These are phyloP conservation scores for Plagodis pulveraria DNA, from an alignment of 2,888 invertebrate genomes.

Conservation along the genomic window DNA sequence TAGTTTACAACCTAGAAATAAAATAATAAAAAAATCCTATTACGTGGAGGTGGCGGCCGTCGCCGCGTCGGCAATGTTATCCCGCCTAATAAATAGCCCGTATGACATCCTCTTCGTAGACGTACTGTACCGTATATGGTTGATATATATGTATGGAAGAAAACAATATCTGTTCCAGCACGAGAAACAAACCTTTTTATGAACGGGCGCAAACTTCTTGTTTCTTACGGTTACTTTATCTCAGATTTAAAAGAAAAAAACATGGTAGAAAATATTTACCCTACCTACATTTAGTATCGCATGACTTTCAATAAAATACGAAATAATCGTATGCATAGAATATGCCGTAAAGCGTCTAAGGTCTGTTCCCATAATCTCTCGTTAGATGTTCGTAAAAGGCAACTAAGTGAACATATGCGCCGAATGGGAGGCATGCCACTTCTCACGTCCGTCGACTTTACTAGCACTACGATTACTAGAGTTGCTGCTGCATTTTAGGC, in stretches of 20 bases:
- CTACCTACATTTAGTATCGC: too few species aligned
- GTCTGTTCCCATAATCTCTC: too few species aligned
- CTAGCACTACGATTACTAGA: too few species aligned
- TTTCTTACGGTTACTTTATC: slow-evolving; percentile 63
- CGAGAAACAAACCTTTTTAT: slow-evolving; percentile 73
- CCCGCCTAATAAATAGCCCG: slow-evolving; percentile 77
- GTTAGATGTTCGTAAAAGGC: too few species aligned
- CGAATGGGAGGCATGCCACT: too few species aligned
- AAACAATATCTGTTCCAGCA: slow-evolving; percentile 71
- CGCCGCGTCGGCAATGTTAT: slow-evolving; percentile 70
- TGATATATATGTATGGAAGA: slow-evolving; percentile 61
- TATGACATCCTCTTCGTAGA: slow-evolving; percentile 67
- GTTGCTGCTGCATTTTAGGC: too few species aligned
- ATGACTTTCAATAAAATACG: too few species aligned
- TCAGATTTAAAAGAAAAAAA: slow-evolving; percentile 45
- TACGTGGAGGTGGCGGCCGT: slow-evolving; percentile 61
- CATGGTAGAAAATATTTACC: too few species aligned
- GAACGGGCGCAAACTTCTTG: slow-evolving; percentile 61
- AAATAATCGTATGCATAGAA: too few species aligned
- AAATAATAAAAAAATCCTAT: slow-evolving; percentile 77
- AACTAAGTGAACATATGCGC: too few species aligned
- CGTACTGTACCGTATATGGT: slow-evolving; percentile 9
- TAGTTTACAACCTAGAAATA: slow-evolving; percentile 76
- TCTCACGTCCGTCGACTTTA: too few species aligned
- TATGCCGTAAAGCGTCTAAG: too few species aligned